These are phyloP conservation scores for Ophiodon elongatus DNA, from an alignment of 2,113 vertebrate species.

Conservation along the genomic window DNA sequence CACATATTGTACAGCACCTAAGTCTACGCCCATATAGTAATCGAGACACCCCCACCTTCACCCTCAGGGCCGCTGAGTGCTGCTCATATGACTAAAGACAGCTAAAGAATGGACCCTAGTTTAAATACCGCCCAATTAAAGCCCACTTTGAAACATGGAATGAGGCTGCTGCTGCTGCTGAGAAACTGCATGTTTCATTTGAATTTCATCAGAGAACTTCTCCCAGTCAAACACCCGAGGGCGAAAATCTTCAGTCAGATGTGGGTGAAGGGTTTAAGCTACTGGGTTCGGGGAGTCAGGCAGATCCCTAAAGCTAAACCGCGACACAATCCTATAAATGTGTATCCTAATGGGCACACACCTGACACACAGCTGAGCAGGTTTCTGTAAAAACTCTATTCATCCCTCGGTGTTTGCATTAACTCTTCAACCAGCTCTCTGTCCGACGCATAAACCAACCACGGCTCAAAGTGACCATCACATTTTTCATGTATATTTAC, in stretches of 20 bases:
- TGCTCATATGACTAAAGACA: not conserved
- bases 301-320: not conserved
- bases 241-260: not conserved
- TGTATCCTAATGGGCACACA: not conserved
- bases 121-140: slow-evolving; percentile 5
- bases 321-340: not conserved
- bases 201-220: slow-evolving; percentile 60
- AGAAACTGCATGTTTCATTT: slow-evolving; percentile 40
- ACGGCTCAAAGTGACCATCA: too few relatives aligned
- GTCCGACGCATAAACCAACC: too few relatives aligned
- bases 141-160: not conserved
- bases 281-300: not conserved
- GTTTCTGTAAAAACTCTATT: not conserved
- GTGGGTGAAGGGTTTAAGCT: not conserved
- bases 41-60: not conserved
- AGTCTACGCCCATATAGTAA: not conserved
- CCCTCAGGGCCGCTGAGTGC: not conserved
- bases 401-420: not conserved
- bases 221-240: slow-evolving; percentile 32
- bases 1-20: not conserved
- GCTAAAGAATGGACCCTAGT: not conserved
- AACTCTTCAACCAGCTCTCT: not conserved
- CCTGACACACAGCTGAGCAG: not conserved
- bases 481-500: not conserved
- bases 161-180: not conserved